Conservation (phyloP, 2,797 vertebrate genomes). For the Silurus lanzhouensis region DNA sequence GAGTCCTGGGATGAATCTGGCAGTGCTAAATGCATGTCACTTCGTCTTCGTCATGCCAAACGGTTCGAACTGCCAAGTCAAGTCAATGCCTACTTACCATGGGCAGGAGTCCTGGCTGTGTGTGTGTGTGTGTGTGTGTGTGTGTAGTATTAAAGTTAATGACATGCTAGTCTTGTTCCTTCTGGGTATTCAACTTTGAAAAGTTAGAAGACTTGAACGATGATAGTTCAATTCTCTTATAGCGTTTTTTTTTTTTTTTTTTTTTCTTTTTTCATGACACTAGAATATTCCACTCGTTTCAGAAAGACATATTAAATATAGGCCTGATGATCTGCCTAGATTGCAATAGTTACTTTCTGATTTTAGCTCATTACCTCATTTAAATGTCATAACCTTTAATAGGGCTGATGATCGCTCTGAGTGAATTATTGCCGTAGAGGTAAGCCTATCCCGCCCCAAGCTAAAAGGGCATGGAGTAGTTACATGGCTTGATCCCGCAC, state of each 20-base stretch:
- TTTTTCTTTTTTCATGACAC: neutral
- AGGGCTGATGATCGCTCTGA: slow-evolving; percentile 52
- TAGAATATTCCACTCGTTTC: slow-evolving; percentile 15
- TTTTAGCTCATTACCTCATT: slow-evolving; percentile 60
- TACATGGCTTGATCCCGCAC: slow-evolving; percentile 19
- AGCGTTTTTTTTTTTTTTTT: neutral
- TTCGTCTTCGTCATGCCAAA: slow-evolving; percentile 63
- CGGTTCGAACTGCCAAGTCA: slow-evolving; percentile 57
- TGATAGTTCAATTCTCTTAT: no score
- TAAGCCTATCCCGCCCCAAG: slow-evolving; percentile 32
- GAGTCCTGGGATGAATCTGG: slow-evolving; percentile 55
- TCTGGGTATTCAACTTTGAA: slow-evolving; percentile 35
- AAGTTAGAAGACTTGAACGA: neutral
- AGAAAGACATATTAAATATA: slow-evolving; percentile 45
- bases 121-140: slow-evolving; percentile 30
- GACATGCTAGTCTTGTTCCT: slow-evolving; percentile 58
- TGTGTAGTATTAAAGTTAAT: slow-evolving; percentile 50
- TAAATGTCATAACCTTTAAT: slow-evolving; percentile 64
- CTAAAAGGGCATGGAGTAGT: slow-evolving; percentile 52
- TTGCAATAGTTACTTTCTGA: slow-evolving; percentile 51
- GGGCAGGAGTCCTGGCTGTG: slow-evolving; percentile 34
- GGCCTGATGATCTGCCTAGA: slow-evolving; percentile 50
- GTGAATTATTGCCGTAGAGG: slow-evolving; percentile 56
- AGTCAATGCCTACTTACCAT: slow-evolving; percentile 53
- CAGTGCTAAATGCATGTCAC: slow-evolving; percentile 59